Conservation (phyloP, 2,113 vertebrate species). For the Ciconia stormi region DNA sequence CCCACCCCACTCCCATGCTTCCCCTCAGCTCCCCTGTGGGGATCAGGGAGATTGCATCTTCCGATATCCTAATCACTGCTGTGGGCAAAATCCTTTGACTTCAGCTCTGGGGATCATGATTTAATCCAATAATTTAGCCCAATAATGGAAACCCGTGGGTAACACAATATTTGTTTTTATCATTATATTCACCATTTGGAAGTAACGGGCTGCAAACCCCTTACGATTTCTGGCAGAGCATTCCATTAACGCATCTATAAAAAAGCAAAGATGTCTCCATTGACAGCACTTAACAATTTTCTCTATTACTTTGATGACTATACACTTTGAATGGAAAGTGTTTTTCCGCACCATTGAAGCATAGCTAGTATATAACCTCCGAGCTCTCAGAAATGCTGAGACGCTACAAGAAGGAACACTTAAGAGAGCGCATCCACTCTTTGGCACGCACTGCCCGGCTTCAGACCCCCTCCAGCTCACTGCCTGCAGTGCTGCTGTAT, state of each 20-base stretch:
- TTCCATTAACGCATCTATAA: neutral
- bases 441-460: fast-evolving
- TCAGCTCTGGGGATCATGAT: neutral
- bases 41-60: neutral
- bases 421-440: neutral
- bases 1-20: neutral
- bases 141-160: neutral
- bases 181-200: neutral
- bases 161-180: conserved; percentile 17
- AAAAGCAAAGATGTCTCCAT: neutral
- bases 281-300: conserved; percentile 26
- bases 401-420: neutral
- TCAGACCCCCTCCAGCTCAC: neutral
- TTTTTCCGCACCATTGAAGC: conserved; percentile 17
- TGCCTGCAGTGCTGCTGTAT: neutral
- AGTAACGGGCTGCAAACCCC: neutral
- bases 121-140: neutral
- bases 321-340: conserved; percentile 22
- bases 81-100: neutral
- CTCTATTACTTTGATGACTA: conserved; percentile 6
- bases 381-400: neutral
- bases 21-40: neutral
- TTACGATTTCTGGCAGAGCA: neutral
- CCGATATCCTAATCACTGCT: neutral
- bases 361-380: neutral